Evolutionary conservation across 2,113 vertebrate genomes (phyloP).

Genomic region (Odobenus rosmarus): DNA sequence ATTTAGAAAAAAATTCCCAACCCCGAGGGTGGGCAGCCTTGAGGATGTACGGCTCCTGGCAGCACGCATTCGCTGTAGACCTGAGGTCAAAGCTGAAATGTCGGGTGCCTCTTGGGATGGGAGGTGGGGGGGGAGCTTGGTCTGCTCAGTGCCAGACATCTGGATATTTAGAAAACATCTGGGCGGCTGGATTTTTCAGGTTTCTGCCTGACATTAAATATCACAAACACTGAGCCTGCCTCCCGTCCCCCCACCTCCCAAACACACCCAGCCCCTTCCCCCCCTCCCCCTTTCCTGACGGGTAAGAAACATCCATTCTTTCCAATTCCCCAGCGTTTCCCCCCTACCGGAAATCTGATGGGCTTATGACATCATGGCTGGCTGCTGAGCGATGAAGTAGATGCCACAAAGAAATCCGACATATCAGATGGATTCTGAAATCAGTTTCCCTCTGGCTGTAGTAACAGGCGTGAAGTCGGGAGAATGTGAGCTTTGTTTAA

Average conservation of each 20-base stretch:
- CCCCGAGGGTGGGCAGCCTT: constrained; percentile 49
- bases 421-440: constrained; percentile 68
- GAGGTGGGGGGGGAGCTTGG: background rate
- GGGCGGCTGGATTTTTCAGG: constrained; percentile 74
- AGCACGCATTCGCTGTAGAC: rapidly evolving
- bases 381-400: constrained; percentile 70
- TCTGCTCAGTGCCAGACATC: constrained; percentile 69
- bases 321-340: constrained; percentile 67
- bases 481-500: constrained; percentile 62
- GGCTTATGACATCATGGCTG: constrained; percentile 81
- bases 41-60: background rate
- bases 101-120: background rate
- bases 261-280: background rate
- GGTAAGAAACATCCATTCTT: constrained; percentile 70
- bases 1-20: constrained; percentile 34
- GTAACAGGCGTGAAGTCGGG: constrained; percentile 40
- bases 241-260: background rate
- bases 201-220: constrained; percentile 77
- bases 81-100: constrained; percentile 59
- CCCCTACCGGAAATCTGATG: constrained; percentile 78
- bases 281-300: background rate
- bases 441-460: constrained; percentile 53
- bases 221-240: constrained; percentile 31
- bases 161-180: constrained; percentile 77
- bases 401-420: constrained; percentile 76